phyloP scores from a whole-genome alignment of 2,113 vertebrate genomes.

The Nothocercus nigrocapillus region DNA sequence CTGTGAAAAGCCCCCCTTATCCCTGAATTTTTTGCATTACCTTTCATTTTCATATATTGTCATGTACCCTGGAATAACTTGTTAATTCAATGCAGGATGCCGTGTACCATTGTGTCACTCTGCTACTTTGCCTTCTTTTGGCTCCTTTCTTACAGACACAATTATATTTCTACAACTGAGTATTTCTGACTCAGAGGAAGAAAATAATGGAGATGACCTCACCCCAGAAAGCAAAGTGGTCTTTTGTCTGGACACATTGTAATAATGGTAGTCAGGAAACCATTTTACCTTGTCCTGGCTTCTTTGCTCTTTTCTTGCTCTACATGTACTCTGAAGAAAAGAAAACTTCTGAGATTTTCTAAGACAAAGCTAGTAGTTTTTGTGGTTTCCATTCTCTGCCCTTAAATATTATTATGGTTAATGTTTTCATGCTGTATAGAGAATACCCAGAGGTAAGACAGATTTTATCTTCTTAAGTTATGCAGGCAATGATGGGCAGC shows the following conservation, averaged over 20 bases:
- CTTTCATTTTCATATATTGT: background rate
- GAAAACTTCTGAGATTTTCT: background rate
- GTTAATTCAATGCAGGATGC: background rate
- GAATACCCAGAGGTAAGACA: background rate
- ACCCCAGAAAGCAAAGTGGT: background rate
- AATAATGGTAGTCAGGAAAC: background rate
- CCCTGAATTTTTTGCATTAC: background rate
- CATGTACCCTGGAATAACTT: background rate
- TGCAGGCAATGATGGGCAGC: background rate
- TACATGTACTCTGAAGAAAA: background rate
- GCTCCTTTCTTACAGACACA: background rate
- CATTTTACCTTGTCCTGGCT: background rate
- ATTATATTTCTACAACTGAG: background rate
- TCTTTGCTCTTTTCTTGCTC: background rate
- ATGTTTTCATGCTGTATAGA: background rate
- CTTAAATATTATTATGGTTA: background rate
- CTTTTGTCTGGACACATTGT: background rate
- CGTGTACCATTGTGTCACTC: background rate
- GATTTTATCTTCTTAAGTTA: background rate
- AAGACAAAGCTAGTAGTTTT: background rate
- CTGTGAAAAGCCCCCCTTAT: background rate
- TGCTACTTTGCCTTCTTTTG: constrained; percentile 7
- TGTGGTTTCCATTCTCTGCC: background rate
- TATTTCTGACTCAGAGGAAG: background rate
- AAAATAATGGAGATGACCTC: background rate